These are phyloP conservation scores for Rafetus swinhoei DNA, from an alignment of 2,113 vertebrate species.

Conservation along the genomic window DNA sequence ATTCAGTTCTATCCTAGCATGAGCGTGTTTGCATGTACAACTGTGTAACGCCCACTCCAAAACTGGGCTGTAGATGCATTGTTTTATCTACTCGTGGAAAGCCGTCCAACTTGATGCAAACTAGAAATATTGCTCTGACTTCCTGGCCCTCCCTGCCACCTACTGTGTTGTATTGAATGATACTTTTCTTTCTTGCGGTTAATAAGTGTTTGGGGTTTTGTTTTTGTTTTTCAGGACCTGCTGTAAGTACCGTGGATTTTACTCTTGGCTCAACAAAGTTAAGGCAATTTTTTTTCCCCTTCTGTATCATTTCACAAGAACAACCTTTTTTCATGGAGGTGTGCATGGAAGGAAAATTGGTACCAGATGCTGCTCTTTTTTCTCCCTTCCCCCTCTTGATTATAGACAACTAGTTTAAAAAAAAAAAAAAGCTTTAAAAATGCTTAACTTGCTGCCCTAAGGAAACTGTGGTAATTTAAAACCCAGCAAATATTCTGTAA, in stretches of 20 bases:
- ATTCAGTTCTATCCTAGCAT: neutral
- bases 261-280: slow-evolving; percentile 76
- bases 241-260: slow-evolving; percentile 88
- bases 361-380: slow-evolving; percentile 47
- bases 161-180: neutral
- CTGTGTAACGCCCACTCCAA: neutral
- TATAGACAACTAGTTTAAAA: slow-evolving; percentile 37
- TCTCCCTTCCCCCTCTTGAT: neutral
- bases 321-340: slow-evolving; percentile 49
- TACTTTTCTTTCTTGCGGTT: neutral
- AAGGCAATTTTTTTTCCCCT: slow-evolving; percentile 66
- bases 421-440: slow-evolving; percentile 22
- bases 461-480: slow-evolving; percentile 50
- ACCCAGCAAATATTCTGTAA: slow-evolving; percentile 9
- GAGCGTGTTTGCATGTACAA: neutral
- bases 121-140: neutral
- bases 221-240: slow-evolving; percentile 90
- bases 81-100: neutral
- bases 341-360: slow-evolving; percentile 48
- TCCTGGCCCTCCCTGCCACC: neutral
- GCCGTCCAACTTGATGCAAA: rapidly evolving
- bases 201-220: slow-evolving; percentile 60
- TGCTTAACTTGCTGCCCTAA: slow-evolving; percentile 52
- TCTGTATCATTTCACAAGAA: slow-evolving; percentile 48
- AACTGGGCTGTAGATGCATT: neutral